These are phyloP conservation scores for Drosophila buzzatii DNA, from an alignment of 2,888 invertebrate species.

Conservation along the genomic window DNA sequence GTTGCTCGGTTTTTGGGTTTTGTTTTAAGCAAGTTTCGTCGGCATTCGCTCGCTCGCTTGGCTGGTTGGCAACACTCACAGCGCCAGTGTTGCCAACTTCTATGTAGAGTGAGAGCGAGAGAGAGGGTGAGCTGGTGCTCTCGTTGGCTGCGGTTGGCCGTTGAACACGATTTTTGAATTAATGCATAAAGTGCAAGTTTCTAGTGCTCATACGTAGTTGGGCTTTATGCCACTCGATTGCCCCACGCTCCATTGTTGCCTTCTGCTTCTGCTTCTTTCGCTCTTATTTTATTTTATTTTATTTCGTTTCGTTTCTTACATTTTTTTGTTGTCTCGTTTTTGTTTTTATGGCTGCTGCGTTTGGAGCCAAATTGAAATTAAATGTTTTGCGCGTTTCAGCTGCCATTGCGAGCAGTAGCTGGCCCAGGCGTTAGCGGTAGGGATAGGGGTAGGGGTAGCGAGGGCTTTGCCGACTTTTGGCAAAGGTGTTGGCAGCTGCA, in stretches of 20 bases:
- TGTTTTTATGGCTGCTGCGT: conserved; percentile 45
- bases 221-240: conserved; percentile 9
- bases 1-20: conserved; percentile 15
- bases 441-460: background rate
- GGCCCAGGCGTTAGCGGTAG: background rate
- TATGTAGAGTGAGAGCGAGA: background rate
- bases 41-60: conserved; percentile 27
- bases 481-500: conserved; percentile 38
- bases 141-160: conserved; percentile 51
- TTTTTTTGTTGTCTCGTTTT: conserved; percentile 14
- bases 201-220: conserved; percentile 22
- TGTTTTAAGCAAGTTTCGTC: conserved; percentile 28
- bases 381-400: conserved; percentile 50
- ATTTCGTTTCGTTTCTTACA: background rate
- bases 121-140: background rate
- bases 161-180: conserved; percentile 71
- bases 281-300: conserved; percentile 12
- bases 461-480: conserved; percentile 11
- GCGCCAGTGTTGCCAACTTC: conserved; percentile 45
- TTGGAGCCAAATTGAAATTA: conserved; percentile 64
- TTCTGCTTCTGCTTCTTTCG: too few relatives aligned
- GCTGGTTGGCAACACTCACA: conserved; percentile 43
- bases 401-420: background rate
- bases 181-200: conserved; percentile 68
- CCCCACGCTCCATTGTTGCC: conserved; percentile 4